Evolutionary conservation across 2,888 invertebrate genomes (phyloP), one percentile per base, ranked within the genome.

Genomic region (Chydorus sphaericus): DNA sequence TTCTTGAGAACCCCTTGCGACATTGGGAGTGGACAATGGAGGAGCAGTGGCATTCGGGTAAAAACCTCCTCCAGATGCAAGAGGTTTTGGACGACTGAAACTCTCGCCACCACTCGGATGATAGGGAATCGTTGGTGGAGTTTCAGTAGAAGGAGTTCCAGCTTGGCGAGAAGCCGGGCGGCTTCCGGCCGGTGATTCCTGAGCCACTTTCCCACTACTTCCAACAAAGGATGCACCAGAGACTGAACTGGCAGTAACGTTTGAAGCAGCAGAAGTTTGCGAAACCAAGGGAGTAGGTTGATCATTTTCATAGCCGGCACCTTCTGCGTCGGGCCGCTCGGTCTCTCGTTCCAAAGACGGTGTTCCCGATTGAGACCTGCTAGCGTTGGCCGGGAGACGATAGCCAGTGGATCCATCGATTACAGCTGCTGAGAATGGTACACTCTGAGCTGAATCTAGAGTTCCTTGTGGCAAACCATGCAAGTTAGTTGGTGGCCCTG

Each of bases 141-240:
- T 38, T 18, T 55, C 55, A 11, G 55, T 18, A 2, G 54, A 26
- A 36, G 48, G 55, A 48, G 30, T 29, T 23, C 48, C 55, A 11
- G 55, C 55, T 48, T 31, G 48, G 36, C 48, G 48, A 2, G 55
- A 55, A 48, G 55, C 30, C 7, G 55, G 55, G 6, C 55, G 55
- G 11, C 52, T 52, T 16, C 33, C 36, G 10, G 23, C 23, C 14
- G 44, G 44, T 20, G 44, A 44, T 23, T 44, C 44, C 28, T 44
- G 44, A 11, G 26, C 20, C 20, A 44, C 20, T 28, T 44, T 44
- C 16, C 44, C 26, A 11, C 28, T 28, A 2, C 26, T n/a, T n/a
- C n/a, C n/a, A n/a, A n/a, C n/a, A n/a, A n/a, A n/a, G 26, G 28
- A 26, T 4, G 44, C 44, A 2, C 8, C 44, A 26, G 23, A 44